These are phyloP conservation scores for Drosophila mettleri DNA, from an alignment of 2,888 invertebrate species.

Conservation along the genomic window DNA sequence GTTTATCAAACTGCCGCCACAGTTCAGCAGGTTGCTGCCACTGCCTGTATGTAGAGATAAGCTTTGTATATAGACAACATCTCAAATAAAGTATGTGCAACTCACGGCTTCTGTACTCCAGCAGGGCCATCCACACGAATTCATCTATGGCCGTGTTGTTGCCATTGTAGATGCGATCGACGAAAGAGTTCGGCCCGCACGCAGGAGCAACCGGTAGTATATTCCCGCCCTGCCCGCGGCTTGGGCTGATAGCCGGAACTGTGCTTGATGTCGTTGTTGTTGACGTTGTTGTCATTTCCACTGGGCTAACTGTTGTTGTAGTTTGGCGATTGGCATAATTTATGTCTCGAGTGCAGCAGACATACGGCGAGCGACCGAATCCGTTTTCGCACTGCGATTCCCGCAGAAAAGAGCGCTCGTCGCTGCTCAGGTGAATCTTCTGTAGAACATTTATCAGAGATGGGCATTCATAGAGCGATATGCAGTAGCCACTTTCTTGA, in stretches of 20 bases:
- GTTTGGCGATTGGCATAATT: constrained; percentile 38
- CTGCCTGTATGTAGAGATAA: constrained; percentile 43
- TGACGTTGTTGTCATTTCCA: neutral
- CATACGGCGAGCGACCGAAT: constrained; percentile 73
- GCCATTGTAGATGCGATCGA: constrained; percentile 88
- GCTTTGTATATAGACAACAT: neutral
- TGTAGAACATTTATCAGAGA: constrained; percentile 67
- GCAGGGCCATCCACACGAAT: constrained; percentile 89
- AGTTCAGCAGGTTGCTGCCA: constrained; percentile 84
- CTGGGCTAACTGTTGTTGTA: constrained; percentile 18
- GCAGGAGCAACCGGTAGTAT: constrained; percentile 76
- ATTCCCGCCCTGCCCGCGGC: constrained; percentile 58
- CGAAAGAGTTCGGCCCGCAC: constrained; percentile 80
- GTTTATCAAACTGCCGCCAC: constrained; percentile 91
- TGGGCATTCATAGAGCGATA: constrained; percentile 82
- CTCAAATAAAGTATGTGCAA: constrained; percentile 1
- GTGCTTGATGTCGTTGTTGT: constrained; percentile 12
- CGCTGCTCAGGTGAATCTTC: constrained; percentile 38
- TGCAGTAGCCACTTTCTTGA: constrained; percentile 74
- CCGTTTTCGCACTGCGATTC: constrained; percentile 79
- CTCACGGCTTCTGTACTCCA: constrained; percentile 89
- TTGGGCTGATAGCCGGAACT: constrained; percentile 1
- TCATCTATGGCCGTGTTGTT: constrained; percentile 87
- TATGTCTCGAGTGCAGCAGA: constrained; percentile 81
- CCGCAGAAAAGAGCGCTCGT: constrained; percentile 70